Evolutionary conservation across 2,888 invertebrate genomes (phyloP), one percentile per base, ranked within the genome.

Genomic region (Drosophila nigricruria): DNA sequence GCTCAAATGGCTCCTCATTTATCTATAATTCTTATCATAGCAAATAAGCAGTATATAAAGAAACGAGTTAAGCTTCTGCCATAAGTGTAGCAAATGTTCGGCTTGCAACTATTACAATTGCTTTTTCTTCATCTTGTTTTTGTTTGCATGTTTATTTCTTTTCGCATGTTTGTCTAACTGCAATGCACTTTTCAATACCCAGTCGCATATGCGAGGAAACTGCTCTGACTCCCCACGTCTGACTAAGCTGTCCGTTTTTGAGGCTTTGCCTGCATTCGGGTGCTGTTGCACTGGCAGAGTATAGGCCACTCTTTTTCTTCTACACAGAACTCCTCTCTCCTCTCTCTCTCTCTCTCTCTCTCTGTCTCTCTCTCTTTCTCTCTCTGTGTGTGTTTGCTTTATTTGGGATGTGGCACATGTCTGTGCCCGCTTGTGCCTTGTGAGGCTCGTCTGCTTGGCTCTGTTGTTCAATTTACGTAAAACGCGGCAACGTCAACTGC

Each of bases 391-490:
- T 63, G 56, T 57, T 53, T 71, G 60, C 59, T 82, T 79, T 74
- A 70, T 81, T 71, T 54, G 69, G 79, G 53, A 52, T 47, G 53
- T 20, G 75, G 52, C 52, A 58, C 72, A 68, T 78, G 73, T 65
- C 54, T 60, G 61, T 45, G 40, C 58, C 56, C 59, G 67, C 52
- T 27, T 20, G 20, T 49, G 72, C 53, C 76, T 85, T 81, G 64
- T 54, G 69, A 81, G 80, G 70, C 68, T 59, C 75, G 56, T 63
- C 58, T 63, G 45, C 38, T 56, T 47, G 54, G 52, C 20, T 62
- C 70, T 77, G 86, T 82, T 86, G 89, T 86, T 86, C 88, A 88
- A 89, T 89, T 89, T 88, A 80, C 78, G 82, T 86, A 68, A 82
- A 89, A 79, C 73, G 89, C 85, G 84, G 64, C 87, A 70, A 77